Evolutionary conservation across 1,140 invertebrate species (phyloP), one percentile per base, ranked within the genome.

Genomic region (Cotesia chilonis): DNA sequence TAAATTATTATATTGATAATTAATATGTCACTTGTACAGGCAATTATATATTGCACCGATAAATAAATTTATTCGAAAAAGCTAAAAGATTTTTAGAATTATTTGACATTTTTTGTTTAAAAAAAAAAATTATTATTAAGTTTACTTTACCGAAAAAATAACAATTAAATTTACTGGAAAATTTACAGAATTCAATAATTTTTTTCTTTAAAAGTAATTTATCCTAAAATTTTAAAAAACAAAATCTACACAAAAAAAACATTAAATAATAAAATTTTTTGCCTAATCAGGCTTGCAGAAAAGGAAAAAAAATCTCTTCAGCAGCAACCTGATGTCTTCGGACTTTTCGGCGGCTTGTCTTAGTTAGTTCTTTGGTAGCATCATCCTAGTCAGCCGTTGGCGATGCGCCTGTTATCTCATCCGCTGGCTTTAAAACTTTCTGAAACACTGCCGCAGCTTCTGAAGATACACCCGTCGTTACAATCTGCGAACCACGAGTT

Each of bases 11-110:
- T 20, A 35, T 61, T 61, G 10, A 37, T 35, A 12, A 37, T 20
- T 61, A 36, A 61, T 6, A 35, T 10, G n/a, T 64, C 61, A 63
- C 47, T 12, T 71, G 75, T 80, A 79, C 79, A 79, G 79, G 78
- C 77, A 79, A 79, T 74, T 70, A 73, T 78, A 78, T 78, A 79
- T 72, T 75, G 68, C 74, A 69, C 75, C 76, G 74, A 78, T 79
- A 73, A 80, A 80, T 80, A 80, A 80, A 80, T 35, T 71, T 59
- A 71, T 68, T 57, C 52, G 28, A 38, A 68, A 68, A 55, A 68
- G 35, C n/a, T 55, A 14, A 55, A 6, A 1, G 28, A 28, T 28
- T 28, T 28, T 28, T 28, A 28, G 3, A 28, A 28, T 28, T 28
- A 28, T 28, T 28, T 28, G 28, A 28, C 28, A 28, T 1, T 28